Percentiles rank a stretch among this genome's conserved stretches.
These are phyloP conservation scores for Pyrocoelia pectoralis DNA, from an alignment of 2,888 invertebrate species.

Conservation along the genomic window DNA sequence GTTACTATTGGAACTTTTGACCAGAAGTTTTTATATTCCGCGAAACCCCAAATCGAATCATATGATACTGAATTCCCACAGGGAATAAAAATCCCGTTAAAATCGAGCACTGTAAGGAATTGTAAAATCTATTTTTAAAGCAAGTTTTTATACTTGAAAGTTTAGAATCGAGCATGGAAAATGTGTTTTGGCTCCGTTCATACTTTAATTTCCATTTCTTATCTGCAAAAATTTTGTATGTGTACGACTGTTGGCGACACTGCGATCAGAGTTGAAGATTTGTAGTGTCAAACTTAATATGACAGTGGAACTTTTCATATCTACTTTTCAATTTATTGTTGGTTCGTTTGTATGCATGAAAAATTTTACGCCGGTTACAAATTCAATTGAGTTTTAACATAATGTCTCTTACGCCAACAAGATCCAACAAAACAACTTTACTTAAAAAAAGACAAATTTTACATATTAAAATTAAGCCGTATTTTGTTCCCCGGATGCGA, in stretches of 20 bases:
- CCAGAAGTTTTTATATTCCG: constrained; percentile 29
- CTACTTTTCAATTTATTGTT: constrained; percentile 42
- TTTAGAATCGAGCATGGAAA: constrained; percentile 12
- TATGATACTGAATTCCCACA: constrained; percentile 20
- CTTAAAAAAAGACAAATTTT: neutral
- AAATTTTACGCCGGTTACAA: constrained; percentile 37
- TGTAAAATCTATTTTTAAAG: constrained; percentile 10
- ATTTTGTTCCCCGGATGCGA: neutral
- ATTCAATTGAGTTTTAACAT: constrained; percentile 29
- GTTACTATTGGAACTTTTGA: constrained; percentile 42
- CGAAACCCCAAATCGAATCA: constrained; percentile 30
- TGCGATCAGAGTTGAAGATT: constrained; percentile 56
- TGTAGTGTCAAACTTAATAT: constrained; percentile 37
- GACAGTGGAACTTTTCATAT: constrained; percentile 46
- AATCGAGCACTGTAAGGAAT: constrained; percentile 20
- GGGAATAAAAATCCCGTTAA: constrained; percentile 16
- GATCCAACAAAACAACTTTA: neutral
- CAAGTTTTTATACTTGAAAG: constrained; percentile 17
- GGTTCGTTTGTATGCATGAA: constrained; percentile 46
- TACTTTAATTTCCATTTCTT: constrained; percentile 38
- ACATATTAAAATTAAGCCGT: neutral
- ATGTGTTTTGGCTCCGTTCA: constrained; percentile 20
- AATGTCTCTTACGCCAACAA: constrained; percentile 17
- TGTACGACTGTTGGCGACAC: constrained; percentile 55
- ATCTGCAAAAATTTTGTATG: constrained; percentile 53